Base-by-base conservation (phyloP, 1,140 invertebrate species). In the Drosophila bipectinata region DNA sequence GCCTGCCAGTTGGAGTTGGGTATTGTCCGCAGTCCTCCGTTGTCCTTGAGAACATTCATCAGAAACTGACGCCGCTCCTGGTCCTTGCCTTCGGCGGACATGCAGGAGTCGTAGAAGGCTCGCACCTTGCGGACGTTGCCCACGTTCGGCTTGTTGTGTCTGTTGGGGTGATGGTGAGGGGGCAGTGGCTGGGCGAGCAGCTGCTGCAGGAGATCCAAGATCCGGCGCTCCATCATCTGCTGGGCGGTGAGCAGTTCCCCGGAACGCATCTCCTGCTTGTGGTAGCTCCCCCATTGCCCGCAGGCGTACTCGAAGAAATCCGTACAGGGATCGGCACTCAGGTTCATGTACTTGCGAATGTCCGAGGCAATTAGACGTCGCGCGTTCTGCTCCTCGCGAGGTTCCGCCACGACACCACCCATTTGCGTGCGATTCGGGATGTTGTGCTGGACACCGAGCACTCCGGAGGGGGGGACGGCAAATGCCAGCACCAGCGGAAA, bases 21-120 rank as follows among this genome's bases (percentile, higher is more conserved):
- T 1, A 91, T 52, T 1, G 58, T 69, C 0, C 73, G 75, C 5
- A 91, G 14, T 5, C 90, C 90, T 2, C 83, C 75, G 34, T 88
- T 57, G 6, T 81, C 64, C 5, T 58, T 68, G 5, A 91, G 26
- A 4, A 91, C 61, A 28, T 77, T 76, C 41, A 74, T 62, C 1
- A 91, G 51, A 26, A 88, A 90, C 0, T 62, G 58, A 0, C 71
- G 49, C 1, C 82, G 62, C 10, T 77, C 69, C 0, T 3, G 21
- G 0, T 66, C 69, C 24, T 64, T 77, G 1, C 55, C 72, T 14
- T 77, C 64, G 8, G 79, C 62, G 6, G 96, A 95, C 93, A 97
- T 95, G 92, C 97, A 98, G 1, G 96, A 96, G 54, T 93, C 94
- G 92, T 97, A 97, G 92, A 97, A 96, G 60, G 94, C 93, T 92